Conservation (phyloP, 2,113 vertebrate species). For the Nanorana parkeri region DNA sequence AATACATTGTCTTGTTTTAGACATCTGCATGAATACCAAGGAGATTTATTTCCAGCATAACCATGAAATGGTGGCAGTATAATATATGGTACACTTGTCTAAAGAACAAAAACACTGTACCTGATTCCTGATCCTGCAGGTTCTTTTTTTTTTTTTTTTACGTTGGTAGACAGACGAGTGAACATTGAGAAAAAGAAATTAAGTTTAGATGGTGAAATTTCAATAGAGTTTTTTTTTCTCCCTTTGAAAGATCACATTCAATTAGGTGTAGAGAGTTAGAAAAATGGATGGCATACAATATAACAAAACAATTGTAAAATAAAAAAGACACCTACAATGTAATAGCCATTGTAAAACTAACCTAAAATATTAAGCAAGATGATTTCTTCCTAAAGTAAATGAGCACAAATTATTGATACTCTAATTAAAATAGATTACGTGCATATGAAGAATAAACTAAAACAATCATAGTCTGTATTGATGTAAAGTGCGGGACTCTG, state of each 20-base stretch:
- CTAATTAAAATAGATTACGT: too few species aligned
- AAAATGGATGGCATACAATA: neutral
- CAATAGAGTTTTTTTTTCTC: neutral
- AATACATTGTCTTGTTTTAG: conserved; percentile 33
- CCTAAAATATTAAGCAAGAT: too few species aligned
- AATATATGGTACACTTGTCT: conserved; percentile 37
- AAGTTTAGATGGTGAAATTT: neutral
- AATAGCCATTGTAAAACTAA: neutral
- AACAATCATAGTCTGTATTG: too few species aligned
- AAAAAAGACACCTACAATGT: too few species aligned
- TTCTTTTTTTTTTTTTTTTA: neutral
- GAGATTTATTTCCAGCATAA: conserved; percentile 34
- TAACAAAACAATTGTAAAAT: neutral
- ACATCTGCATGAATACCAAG: conserved; percentile 33
- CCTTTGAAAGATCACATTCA: neutral
- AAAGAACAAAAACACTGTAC: conserved; percentile 9
- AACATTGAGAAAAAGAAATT: neutral
- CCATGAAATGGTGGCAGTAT: conserved; percentile 40
- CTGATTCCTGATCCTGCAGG: conserved; percentile 18
- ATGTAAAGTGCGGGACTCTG: too few species aligned
- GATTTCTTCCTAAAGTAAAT: too few species aligned
- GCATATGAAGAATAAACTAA: too few species aligned
- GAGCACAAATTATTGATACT: too few species aligned
- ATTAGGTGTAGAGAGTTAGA: neutral
- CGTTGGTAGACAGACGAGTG: neutral